These are phyloP conservation scores for Prorops nasuta DNA, from an alignment of 1,140 invertebrate genomes.

Conservation along the genomic window DNA sequence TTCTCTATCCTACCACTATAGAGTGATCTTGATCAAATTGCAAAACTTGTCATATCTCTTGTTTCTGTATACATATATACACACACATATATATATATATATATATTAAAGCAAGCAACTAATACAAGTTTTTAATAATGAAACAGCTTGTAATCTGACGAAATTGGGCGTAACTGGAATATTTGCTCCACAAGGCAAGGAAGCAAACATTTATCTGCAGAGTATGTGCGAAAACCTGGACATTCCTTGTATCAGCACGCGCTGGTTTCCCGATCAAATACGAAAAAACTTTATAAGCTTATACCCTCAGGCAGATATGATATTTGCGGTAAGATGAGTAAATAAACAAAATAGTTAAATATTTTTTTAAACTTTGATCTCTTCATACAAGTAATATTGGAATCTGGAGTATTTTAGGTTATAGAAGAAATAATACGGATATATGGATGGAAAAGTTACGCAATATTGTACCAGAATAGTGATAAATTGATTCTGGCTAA, in stretches of 20 bases:
- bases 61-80: too few species aligned
- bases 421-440: constrained; percentile 72
- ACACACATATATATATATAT: background rate
- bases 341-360: too few species aligned
- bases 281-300: constrained; percentile 74
- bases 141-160: constrained; percentile 62
- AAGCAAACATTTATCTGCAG: constrained; percentile 71
- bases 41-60: too few species aligned
- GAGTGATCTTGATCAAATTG: too few species aligned
- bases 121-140: constrained; percentile 16
- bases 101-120: background rate
- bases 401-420: too few species aligned
- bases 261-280: constrained; percentile 64
- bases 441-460: constrained; percentile 81
- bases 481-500: constrained; percentile 77
- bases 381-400: too few species aligned
- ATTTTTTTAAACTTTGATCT: too few species aligned
- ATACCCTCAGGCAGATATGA: constrained; percentile 72
- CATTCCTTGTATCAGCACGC: constrained; percentile 79
- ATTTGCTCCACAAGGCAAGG: constrained; percentile 73
- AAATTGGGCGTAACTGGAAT: constrained; percentile 70
- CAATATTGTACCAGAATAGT: constrained; percentile 80
- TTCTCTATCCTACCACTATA: too few species aligned
- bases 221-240: constrained; percentile 86
- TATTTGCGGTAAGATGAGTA: constrained; percentile 62